These are phyloP conservation scores for Polyploca ridens DNA, from an alignment of 2,888 invertebrate genomes.

Conservation along the genomic window DNA sequence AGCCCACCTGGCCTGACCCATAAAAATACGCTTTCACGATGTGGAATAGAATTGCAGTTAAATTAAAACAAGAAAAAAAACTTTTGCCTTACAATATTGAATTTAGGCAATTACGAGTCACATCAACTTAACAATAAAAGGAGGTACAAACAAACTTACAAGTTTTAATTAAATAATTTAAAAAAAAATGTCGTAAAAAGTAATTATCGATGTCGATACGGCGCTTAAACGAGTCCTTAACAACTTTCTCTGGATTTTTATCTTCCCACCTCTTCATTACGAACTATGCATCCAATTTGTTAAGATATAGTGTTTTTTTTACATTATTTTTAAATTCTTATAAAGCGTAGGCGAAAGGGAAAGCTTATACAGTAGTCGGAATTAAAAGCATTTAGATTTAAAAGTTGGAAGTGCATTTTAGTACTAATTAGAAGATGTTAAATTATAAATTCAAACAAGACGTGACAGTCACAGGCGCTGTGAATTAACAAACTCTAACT, in stretches of 20 bases:
- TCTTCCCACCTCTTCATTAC: constrained; percentile 7
- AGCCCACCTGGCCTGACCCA: too few species aligned
- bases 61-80: too few species aligned
- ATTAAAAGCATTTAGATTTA: not conserved
- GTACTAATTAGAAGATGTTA: too few species aligned
- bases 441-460: too few species aligned
- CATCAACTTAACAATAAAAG: not conserved
- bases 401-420: too few species aligned
- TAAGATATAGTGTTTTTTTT: not conserved
- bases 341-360: constrained; percentile 8
- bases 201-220: constrained; percentile 4
- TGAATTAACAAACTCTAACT: too few species aligned
- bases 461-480: too few species aligned
- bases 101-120: not conserved
- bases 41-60: too few species aligned
- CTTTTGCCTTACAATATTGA: too few species aligned
- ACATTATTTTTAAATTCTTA: not conserved
- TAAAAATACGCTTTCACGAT: too few species aligned
- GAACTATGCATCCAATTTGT: constrained; percentile 2
- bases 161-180: not conserved
- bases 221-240: constrained; percentile 2
- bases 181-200: constrained; percentile 3
- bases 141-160: not conserved
- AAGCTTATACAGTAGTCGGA: constrained; percentile 3
- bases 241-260: constrained; percentile 9